Evolutionary conservation across 2,113 vertebrate genomes (phyloP), one percentile per base, ranked within the genome.

Genomic region (Holacanthus passer): DNA sequence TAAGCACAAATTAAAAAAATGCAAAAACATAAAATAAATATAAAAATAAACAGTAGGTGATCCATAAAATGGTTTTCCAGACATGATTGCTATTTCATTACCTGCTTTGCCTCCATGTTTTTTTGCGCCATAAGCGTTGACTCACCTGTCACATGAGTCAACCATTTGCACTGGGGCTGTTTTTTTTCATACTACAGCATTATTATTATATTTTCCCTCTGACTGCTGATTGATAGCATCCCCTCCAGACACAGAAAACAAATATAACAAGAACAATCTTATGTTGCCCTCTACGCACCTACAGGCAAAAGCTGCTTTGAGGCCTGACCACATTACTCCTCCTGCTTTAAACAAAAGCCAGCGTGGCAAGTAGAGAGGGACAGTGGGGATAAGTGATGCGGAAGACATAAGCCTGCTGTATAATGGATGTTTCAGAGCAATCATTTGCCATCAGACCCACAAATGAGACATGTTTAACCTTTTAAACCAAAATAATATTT

Each of bases 151-250:
- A 90, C 41, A 56, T 4, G 14, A 69, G 73, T 53, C 73, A 67
- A 48, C 79, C 70, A 77, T 88, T 88, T 89, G 67, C 60, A 79
- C 47, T 64, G 65, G 37, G 73, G 79, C 72, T 86, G 59, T 79
- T 78, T 82, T 71, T 81, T 43, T 67, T 27, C 48, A 70, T 74
- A 58, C 67, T 37, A 7, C 58, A 62, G 27, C 24, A 69, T 75
- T 82, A 77, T 84, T 84, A 78, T 87, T 75, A 66, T 88, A 86
- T 90, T 86, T 74, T 69, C 17, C 32, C 74, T 78, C 66, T 67
- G 79, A 59, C 66, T 70, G 52, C 69, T 92, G 91, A 94, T 93
- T 95, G 91, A 93, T 93, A 86, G 87, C 67, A 77, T 65, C 67
- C 84, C 90, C 88, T 75, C 80, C 64, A 88, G 90, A 81, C 81